Evolutionary conservation across 2,797 vertebrate genomes (phyloP).

Genomic region (Erethizon dorsatum): DNA sequence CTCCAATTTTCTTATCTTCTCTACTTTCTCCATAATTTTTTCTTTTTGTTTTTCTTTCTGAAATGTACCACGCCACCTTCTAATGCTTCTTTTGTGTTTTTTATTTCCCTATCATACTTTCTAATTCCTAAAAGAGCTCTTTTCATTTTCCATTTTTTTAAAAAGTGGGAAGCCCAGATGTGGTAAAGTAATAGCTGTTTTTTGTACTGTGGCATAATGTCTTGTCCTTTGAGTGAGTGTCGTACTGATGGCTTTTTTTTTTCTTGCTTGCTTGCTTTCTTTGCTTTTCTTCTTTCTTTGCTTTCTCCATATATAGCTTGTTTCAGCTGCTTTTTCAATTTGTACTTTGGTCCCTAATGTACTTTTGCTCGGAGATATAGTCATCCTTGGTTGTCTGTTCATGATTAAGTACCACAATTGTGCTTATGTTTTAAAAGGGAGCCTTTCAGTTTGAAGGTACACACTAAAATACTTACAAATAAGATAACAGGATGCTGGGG

Average conservation of each 20-base stretch:
- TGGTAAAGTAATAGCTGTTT: background rate
- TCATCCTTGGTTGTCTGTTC: background rate
- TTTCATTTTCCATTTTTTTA: background rate
- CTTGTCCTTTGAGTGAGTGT: background rate
- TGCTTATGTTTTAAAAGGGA: slow-evolving; percentile 2
- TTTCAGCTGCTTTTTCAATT: background rate
- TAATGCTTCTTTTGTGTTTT: background rate
- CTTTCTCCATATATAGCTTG: background rate
- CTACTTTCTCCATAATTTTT: background rate
- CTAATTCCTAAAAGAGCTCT: background rate
- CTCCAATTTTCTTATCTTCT: background rate
- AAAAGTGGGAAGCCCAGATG: background rate
- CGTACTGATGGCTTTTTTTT: background rate
- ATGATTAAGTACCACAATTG: slow-evolving; percentile 6
- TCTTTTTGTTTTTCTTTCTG: background rate
- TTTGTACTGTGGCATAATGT: background rate
- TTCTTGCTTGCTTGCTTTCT: background rate
- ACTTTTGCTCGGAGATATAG: background rate
- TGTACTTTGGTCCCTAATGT: background rate
- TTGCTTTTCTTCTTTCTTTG: background rate
- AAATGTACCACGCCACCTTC: background rate
- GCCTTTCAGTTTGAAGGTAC: background rate
- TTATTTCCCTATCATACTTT: background rate
- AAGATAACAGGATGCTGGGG: background rate
- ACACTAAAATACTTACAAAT: slow-evolving; percentile 17